Evolutionary conservation across 2,797 vertebrate species (phyloP), one percentile per base, ranked within the genome.

Genomic region (Ispidina lecontei): DNA sequence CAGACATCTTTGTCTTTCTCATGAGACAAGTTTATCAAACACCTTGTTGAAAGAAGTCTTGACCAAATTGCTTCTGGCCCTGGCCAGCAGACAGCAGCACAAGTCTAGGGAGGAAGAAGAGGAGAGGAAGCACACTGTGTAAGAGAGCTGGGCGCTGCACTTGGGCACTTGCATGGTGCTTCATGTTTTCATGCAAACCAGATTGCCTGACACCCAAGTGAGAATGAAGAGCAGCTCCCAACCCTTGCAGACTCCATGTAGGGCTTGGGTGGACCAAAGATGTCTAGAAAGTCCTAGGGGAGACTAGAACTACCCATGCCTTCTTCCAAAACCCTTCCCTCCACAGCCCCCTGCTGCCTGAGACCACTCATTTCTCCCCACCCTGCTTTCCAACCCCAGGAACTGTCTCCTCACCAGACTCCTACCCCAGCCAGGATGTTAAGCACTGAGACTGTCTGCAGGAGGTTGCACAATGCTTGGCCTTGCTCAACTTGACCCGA

Each of bases 401-500:
- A 37, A 80, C 44, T 12, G 25, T 16, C 51, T 77, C 46, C 23
- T 65, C 18, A 8, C 39, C 29, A 35, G 54, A 16, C 16, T 71
- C 37, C 51, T 1, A 2, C 22, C 31, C 46, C 8, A 1, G 23
- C 21, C 56, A n/a, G 63, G 37, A 43, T 3, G 0, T 21, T 84
- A 7, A 14, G 43, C 2, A 0, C 51, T 3, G 31, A 71, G 29
- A 31, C 28, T 0, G 1, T 51, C 19, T 13, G 20, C 86, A 59
- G 62, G 29, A 83, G 86, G 49, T 89, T 91, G 78, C 75, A 44
- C 74, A 89, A 82, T 3, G 23, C 65, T 84, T 85, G 90, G 74
- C 72, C 39, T 29, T 4, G 1, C 70, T 72, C 78, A 70, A 12
- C 54, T 46, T 90, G 83, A 62, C 69, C 67, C 0, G 0, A 77